Conservation (phyloP, 2,113 vertebrate genomes). For the Anarrhichthys ocellatus region DNA sequence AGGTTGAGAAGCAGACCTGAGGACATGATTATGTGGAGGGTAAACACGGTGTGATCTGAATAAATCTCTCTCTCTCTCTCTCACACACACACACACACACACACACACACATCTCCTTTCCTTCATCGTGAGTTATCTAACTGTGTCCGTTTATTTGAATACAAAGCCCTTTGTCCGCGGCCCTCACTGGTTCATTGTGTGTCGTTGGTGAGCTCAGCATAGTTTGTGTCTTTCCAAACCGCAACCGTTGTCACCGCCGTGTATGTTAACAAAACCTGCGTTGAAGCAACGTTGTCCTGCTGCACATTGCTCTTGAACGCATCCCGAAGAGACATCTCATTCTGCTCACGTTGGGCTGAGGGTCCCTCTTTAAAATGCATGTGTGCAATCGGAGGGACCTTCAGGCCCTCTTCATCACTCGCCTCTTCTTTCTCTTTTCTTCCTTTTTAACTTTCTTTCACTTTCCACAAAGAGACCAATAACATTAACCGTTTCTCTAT, state of each 20-base stretch:
- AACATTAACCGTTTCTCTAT: not conserved
- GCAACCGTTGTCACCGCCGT: not conserved
- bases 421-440: constrained; percentile 12
- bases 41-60: constrained; percentile 13
- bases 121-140: constrained; percentile 51
- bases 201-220: constrained; percentile 68
- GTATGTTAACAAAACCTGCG: constrained; percentile 45
- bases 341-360: constrained; percentile 69
- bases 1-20: not conserved
- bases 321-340: constrained; percentile 53
- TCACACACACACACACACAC: constrained; percentile 2
- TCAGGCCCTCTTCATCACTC: constrained; percentile 40
- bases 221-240: constrained; percentile 42
- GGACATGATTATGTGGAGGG: not conserved
- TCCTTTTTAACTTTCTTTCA: constrained; percentile 20
- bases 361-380: constrained; percentile 74
- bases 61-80: no score
- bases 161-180: constrained; percentile 73
- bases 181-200: constrained; percentile 71
- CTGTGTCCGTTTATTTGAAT: constrained; percentile 36
- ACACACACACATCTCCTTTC: constrained; percentile 22
- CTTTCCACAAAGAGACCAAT: constrained; percentile 10
- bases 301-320: constrained; percentile 38
- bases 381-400: constrained; percentile 53
- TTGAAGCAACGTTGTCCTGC: constrained; percentile 22